A percentile compares a stretch with the other conserved stretches of the same genome.
These are phyloP conservation scores for Hydrocynus forskahlii DNA, from an alignment of 2,797 vertebrate species.

Conservation along the genomic window DNA sequence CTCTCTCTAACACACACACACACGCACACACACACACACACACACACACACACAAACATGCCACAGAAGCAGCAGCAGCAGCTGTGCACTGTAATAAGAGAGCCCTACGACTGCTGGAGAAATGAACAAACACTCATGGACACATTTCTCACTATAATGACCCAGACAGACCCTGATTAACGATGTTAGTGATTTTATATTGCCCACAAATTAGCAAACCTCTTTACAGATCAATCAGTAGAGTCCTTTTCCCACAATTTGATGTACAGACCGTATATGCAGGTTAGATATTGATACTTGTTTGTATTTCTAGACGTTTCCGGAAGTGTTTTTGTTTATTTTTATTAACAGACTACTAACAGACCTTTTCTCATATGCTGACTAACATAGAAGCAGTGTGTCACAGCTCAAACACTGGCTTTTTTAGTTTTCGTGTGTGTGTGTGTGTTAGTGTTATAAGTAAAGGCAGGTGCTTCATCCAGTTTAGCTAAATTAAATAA, in stretches of 20 bases:
- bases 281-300: too few species aligned
- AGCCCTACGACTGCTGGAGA: constrained; percentile 29
- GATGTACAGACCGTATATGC: too few species aligned
- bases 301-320: too few species aligned
- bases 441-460: too few species aligned
- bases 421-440: too few species aligned
- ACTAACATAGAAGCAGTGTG: too few species aligned
- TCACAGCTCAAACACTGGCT: too few species aligned
- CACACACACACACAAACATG: constrained; percentile 36
- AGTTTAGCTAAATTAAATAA: background rate
- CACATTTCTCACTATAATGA: constrained; percentile 37
- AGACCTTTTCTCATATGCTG: too few species aligned
- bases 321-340: too few species aligned
- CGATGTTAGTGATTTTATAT: constrained; percentile 31
- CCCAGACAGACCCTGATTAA: constrained; percentile 7
- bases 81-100: constrained; percentile 21
- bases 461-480: background rate
- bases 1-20: background rate
- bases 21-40: constrained; percentile 46
- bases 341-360: too few species aligned
- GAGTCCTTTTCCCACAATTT: background rate
- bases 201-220: constrained; percentile 27
- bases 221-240: constrained; percentile 50
- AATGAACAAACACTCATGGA: constrained; percentile 35
- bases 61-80: constrained; percentile 39